Base-by-base conservation (phyloP, 1,140 invertebrate species). In the Argopecten irradians region DNA sequence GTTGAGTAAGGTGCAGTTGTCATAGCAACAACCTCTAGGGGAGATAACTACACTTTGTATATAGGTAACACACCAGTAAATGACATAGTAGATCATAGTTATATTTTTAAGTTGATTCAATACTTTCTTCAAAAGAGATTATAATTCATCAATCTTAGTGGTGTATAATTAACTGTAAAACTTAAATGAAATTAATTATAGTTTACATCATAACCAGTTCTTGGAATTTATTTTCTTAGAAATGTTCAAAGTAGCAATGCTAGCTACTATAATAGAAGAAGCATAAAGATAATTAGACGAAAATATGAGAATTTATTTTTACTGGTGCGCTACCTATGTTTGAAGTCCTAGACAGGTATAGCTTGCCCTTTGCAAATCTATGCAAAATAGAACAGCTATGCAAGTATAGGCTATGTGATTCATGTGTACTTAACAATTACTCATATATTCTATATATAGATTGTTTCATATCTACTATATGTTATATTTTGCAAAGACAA, bases 401-500 rank as follows among this genome's bases (percentile, higher is more conserved):
- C 55, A 71, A 71, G n/a, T 71, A n/a, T n/a, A 71, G 55, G 55
- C 55, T 71, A 28, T 71, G 55, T 71, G 55, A 71, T 71, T 71
- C 55, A 28, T 71, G 28, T n/a, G 55, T 71, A 46, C 9, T 46
- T 46, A 46, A 71, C 55, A 71, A 28, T 71, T 71, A 71, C 55
- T 71, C 55, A 71, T 71, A 71, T 71, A n/a, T n/a, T n/a, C n/a
- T n/a, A n/a, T n/a, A 7, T 71, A 71, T n/a, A 71, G 13, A 28
- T 71, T 71, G 28, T 28, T 71, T 71, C 55, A 71, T 71, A 71
- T 71, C 55, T 71, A 71, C n/a, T 28, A 28, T 71, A 71, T n/a
- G 55, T 28, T 71, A 71, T 71, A 71, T 71, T 71, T 71, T 71
- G 55, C 55, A 71, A 71, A 71, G 55, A 71, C 55, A 71, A 71